Evolutionary conservation across 2,797 vertebrate genomes (phyloP).

Genomic region (Manis javanica): DNA sequence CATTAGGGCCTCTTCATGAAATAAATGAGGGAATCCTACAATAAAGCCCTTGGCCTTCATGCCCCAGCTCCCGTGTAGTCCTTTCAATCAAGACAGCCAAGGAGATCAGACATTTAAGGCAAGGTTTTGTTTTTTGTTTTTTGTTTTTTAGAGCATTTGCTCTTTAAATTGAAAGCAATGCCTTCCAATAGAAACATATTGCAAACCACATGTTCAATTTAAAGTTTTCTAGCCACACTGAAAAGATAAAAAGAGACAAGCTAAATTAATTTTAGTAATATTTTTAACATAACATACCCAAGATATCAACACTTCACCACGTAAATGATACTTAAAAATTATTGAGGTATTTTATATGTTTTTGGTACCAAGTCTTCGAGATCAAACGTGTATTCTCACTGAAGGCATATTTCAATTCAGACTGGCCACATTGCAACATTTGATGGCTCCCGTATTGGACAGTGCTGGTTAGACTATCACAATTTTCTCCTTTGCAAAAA

Average conservation of each 20-base stretch:
- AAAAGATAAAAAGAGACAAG: not conserved
- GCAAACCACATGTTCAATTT: not conserved
- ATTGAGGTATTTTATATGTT: not conserved
- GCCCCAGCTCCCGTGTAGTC: not conserved
- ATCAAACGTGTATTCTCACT: not conserved
- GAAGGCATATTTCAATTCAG: not conserved
- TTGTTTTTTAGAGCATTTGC: not conserved
- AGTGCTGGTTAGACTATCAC: too few species aligned
- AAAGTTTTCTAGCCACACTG: not conserved
- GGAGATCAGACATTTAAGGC: not conserved
- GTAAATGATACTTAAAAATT: not conserved
- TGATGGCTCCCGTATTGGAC: not conserved
- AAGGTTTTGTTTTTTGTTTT: too few species aligned
- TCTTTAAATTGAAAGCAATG: not conserved
- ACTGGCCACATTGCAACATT: not conserved
- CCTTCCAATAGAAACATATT: not conserved
- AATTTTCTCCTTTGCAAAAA: conserved; percentile 9
- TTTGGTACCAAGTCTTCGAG: not conserved
- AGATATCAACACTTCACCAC: not conserved
- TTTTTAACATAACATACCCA: not conserved
- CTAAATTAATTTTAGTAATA: not conserved
- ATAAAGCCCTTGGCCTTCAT: not conserved
- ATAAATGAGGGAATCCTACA: not conserved
- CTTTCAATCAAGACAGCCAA: not conserved
- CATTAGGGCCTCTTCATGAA: not conserved